A percentile compares a stretch with the other conserved stretches of the same genome.
Conservation (phyloP, 2,888 invertebrate species). For the Lottia gigantea region DNA sequence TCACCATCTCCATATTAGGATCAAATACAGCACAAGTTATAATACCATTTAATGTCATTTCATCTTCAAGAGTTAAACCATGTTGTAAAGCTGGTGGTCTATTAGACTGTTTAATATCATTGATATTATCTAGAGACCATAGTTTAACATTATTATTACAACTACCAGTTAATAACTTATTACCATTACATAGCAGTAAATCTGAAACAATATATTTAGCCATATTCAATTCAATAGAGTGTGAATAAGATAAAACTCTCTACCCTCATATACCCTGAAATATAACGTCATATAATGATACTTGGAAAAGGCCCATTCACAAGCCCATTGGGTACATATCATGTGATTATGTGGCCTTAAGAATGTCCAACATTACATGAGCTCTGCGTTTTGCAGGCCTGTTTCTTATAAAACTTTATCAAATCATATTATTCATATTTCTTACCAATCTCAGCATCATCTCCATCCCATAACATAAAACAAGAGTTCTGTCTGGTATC, state of each 20-base stretch:
- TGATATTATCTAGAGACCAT: conserved; percentile 61
- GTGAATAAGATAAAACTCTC: too few species aligned
- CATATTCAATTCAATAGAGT: too few species aligned
- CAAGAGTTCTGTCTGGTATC: conserved; percentile 65
- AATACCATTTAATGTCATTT: conserved; percentile 64
- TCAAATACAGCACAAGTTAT: conserved; percentile 61
- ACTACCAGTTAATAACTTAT: conserved; percentile 59
- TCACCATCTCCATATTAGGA: conserved; percentile 66
- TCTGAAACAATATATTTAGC: conserved; percentile 40
- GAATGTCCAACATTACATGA: too few species aligned
- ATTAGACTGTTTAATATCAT: conserved; percentile 48
- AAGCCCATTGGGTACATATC: too few species aligned
- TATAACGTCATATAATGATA: too few species aligned
- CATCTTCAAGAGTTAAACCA: conserved; percentile 65
- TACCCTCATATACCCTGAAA: too few species aligned
- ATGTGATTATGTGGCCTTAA: too few species aligned
- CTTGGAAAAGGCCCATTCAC: too few species aligned
- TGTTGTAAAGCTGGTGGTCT: conserved; percentile 29
- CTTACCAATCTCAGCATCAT: conserved; percentile 62
- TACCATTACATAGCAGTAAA: conserved; percentile 46
- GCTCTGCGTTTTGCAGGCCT: background rate
- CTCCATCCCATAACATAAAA: conserved; percentile 68
- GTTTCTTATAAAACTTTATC: background rate
- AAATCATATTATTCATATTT: background rate
- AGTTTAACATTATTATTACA: conserved; percentile 54